phyloP scores from a whole-genome alignment of 2,888 invertebrate species.

The Phengaris alcon region DNA sequence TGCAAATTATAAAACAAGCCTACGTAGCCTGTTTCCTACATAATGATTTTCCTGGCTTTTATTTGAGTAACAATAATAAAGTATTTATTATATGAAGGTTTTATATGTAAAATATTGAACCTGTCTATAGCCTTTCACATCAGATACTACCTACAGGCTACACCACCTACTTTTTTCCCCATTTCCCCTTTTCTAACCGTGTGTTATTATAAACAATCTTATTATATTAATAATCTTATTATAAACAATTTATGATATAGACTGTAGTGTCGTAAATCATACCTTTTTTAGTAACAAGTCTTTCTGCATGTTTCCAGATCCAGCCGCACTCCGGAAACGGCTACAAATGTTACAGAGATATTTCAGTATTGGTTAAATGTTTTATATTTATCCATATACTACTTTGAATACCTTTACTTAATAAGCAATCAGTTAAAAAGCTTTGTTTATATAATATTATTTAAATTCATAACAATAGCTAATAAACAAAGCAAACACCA shows the following conservation, averaged over 20 bases:
- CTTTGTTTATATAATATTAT: too few relatives aligned
- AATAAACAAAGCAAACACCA: constrained; percentile 38
- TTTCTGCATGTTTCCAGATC: background rate
- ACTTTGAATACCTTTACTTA: too few relatives aligned
- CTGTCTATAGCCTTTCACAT: background rate
- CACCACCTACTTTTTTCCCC: background rate
- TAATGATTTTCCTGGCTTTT: background rate
- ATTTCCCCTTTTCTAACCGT: background rate
- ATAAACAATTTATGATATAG: background rate
- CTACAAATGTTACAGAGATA: background rate
- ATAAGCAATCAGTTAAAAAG: too few relatives aligned
- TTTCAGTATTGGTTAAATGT: too few relatives aligned
- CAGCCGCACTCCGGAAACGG: background rate
- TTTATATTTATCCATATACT: too few relatives aligned
- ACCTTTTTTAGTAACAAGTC: background rate
- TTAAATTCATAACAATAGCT: background rate
- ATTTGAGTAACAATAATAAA: background rate
- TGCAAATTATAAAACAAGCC: background rate
- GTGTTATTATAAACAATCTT: too few relatives aligned
- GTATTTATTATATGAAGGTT: background rate
- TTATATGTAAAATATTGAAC: background rate
- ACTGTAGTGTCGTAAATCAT: background rate
- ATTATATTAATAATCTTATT: too few relatives aligned
- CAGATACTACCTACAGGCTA: background rate
- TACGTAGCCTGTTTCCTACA: background rate